Percentiles rank a stretch among this genome's conserved stretches.
phyloP scores from a whole-genome alignment of 2,797 vertebrate genomes.

The Perodicticus potto region DNA sequence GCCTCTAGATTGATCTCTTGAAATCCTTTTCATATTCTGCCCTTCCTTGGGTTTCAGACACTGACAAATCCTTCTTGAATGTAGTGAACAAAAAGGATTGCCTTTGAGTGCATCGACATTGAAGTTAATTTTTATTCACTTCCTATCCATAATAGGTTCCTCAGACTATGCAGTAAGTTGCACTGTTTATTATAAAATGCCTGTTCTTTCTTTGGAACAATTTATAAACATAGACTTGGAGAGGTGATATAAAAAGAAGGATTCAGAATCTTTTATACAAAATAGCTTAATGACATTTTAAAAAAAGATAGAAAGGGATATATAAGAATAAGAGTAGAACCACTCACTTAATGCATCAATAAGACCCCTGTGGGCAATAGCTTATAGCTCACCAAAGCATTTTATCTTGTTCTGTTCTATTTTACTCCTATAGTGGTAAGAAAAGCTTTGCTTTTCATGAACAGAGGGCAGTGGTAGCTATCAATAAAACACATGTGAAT shows the following conservation, averaged over 20 bases:
- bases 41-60: not conserved
- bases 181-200: conserved; percentile 20
- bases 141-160: not conserved
- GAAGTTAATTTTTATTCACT: conserved; percentile 37
- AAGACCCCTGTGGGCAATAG: not conserved
- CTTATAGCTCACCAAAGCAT: not conserved
- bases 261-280: not conserved
- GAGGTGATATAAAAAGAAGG: not conserved
- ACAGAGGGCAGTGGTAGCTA: not conserved
- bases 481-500: not conserved
- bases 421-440: not conserved
- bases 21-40: not conserved
- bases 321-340: not conserved
- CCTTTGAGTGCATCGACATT: not conserved
- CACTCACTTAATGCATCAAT: not conserved
- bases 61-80: not conserved
- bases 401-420: conserved; percentile 1
- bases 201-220: conserved; percentile 22
- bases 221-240: conserved; percentile 7
- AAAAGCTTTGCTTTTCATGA: not conserved
- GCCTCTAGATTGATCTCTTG: no score
- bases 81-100: not conserved
- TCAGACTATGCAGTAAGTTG: not conserved
- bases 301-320: not conserved
- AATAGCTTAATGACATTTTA: not conserved